Evolutionary conservation across 2,113 vertebrate species (phyloP), one percentile per base, ranked within the genome.

Genomic region (Stercorarius parasiticus): DNA sequence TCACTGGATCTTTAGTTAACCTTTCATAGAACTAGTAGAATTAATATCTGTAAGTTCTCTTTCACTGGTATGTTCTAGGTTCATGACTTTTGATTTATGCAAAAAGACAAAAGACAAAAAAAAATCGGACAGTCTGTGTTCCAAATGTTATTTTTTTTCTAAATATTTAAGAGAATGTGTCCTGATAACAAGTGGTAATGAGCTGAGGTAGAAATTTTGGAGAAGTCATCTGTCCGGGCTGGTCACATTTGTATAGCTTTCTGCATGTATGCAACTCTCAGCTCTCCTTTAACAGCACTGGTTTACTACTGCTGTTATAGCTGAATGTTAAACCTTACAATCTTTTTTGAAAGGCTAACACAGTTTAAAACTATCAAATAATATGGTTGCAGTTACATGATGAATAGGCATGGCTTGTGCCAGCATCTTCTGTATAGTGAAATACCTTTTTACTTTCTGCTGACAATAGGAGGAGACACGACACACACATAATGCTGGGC

Each of bases 401-500:
- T 66, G 64, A 76, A 70, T 9, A 71, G 47, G 19, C 62, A 50
- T 36, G 42, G 42, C 47, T 77, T 70, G 30, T 82, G 53, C 66
- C 40, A 77, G 81, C 47, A 53, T 81, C 76, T 80, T 90, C 58
- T 83, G 21, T 36, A 6, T 2, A 50, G 18, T 49, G 38, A 82
- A 82, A 82, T 61, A 40, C 21, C 45, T 72, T 90, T 85, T 82
- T 34, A 49, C 23, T 11, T 69, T 62, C 36, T 45, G 27, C 58
- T 72, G 53, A 32, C 19, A 6, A 32, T 5, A 45, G 76, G n/a
- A 69, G 58, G 27, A 87, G 59, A 78, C 55, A 58, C 45, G 69
- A 30, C 25, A 59, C 0, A 0, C 30, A 5, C 42, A 10, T 50
- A 42, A 18, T 40, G 67, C 26, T 72, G 67, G n/a, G 65, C 25